Evolutionary conservation across 2,888 invertebrate genomes (phyloP).

Genomic region (Acronicta aceris): DNA sequence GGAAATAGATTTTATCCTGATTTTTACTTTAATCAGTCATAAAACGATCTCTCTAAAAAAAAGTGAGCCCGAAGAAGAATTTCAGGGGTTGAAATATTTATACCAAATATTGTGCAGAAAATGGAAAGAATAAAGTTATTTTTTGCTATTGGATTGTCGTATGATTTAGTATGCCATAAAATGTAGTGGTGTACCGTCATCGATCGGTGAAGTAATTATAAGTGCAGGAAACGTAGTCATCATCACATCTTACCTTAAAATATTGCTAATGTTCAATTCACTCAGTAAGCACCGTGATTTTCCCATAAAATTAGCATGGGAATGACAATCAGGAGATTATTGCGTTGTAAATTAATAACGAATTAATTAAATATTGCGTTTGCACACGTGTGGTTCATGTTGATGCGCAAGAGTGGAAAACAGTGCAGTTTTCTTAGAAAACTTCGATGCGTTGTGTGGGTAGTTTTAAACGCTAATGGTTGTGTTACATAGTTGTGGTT

Average conservation of each 20-base stretch:
- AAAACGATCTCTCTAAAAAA: no score
- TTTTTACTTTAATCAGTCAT: no score
- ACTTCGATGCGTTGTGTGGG: conserved; percentile 18
- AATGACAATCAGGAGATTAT: conserved; percentile 19
- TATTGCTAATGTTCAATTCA: conserved; percentile 1
- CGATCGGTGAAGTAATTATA: background rate
- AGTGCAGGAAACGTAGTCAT: conserved; percentile 5
- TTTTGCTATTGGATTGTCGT: no score
- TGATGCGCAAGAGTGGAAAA: conserved; percentile 42
- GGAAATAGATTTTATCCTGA: no score
- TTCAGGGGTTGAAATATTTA: no score
- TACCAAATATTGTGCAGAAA: no score
- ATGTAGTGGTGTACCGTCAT: background rate
- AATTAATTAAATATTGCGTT: conserved; percentile 19
- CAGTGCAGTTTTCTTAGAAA: conserved; percentile 31
- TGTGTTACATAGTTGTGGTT: conserved; percentile 23
- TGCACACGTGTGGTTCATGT: conserved; percentile 31
- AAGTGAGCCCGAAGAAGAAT: no score
- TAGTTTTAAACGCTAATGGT: conserved; percentile 13
- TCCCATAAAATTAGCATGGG: conserved; percentile 13
- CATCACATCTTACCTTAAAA: conserved; percentile 2
- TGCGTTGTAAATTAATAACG: conserved; percentile 19
- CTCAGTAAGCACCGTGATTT: conserved; percentile 16
- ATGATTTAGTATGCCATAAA: no score
- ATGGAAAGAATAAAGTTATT: no score